Conservation (phyloP, 2,888 invertebrate species). For the Lasioglossum zephyrum region DNA sequence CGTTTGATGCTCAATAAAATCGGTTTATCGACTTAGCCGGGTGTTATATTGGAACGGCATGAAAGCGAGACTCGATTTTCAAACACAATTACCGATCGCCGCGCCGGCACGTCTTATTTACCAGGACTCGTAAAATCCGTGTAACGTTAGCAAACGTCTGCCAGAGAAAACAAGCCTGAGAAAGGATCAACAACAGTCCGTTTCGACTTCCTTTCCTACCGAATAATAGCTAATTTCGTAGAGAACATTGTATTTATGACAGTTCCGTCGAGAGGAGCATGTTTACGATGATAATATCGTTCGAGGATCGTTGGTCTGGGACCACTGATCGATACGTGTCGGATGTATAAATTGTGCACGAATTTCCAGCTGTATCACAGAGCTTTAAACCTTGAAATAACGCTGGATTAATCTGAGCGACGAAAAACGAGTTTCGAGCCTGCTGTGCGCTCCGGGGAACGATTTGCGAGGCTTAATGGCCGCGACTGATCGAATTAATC, state of each 20-base stretch:
- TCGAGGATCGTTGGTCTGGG: background rate
- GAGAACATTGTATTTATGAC: background rate
- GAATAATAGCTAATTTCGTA: background rate
- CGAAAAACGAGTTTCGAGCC: background rate
- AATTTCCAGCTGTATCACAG: background rate
- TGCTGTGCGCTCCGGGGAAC: background rate
- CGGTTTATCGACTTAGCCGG: conserved; percentile 15
- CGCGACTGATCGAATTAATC: conserved; percentile 1
- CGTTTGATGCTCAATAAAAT: background rate
- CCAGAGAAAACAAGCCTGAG: background rate
- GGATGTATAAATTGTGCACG: background rate
- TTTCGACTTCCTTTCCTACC: background rate
- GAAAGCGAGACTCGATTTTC: conserved; percentile 19
- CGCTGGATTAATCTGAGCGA: background rate
- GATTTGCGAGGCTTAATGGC: background rate
- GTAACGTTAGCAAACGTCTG: background rate
- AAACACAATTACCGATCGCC: conserved; percentile 9
- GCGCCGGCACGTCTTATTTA: background rate
- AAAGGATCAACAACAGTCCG: background rate
- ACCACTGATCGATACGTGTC: background rate
- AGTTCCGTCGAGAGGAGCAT: background rate
- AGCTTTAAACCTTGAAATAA: background rate
- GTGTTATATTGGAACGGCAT: background rate
- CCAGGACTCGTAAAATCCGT: background rate
- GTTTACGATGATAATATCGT: background rate